Conservation (phyloP, 2,797 vertebrate species). For the Falco naumanni region DNA sequence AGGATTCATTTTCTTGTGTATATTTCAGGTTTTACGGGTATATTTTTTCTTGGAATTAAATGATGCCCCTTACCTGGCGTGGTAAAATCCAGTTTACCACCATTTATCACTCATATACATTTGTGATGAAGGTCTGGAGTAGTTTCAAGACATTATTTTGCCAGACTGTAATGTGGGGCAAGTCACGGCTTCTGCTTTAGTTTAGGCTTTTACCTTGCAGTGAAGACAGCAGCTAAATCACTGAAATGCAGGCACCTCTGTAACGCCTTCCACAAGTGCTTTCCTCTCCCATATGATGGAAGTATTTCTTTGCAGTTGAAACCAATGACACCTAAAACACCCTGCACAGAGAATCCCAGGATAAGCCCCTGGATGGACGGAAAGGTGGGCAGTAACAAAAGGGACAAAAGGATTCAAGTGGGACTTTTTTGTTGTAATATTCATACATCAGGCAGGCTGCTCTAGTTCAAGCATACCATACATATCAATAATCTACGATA, state of each 20-base stretch:
- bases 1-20: background rate
- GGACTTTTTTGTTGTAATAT: background rate
- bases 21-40: background rate
- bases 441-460: background rate
- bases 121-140: background rate
- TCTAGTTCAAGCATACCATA: background rate
- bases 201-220: background rate
- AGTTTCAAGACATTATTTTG: background rate
- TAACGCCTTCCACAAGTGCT: background rate
- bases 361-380: background rate
- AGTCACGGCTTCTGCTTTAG: background rate
- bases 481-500: background rate
- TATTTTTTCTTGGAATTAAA: background rate
- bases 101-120: background rate
- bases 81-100: background rate
- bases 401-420: background rate
- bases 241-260: background rate
- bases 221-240: background rate
- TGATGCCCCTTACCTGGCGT: background rate
- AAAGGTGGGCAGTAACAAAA: background rate
- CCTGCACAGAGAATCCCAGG: background rate
- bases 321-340: background rate
- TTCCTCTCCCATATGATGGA: background rate
- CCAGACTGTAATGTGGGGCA: background rate
- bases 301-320: background rate